These are phyloP conservation scores for Pterois miles DNA, from an alignment of 2,797 vertebrate genomes.

Conservation along the genomic window DNA sequence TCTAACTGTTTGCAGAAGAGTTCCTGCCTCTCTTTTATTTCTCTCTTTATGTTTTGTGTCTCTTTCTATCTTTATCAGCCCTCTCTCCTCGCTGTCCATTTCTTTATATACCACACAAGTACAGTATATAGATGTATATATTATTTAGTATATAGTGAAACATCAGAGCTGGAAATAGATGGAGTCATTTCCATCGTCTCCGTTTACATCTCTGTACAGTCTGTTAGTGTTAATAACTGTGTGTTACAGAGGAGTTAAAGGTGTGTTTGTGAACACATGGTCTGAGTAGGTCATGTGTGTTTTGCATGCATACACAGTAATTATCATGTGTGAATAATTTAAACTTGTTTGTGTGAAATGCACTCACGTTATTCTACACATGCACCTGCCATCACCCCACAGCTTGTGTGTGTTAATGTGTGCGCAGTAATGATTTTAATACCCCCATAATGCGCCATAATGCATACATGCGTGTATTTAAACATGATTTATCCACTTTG, in stretches of 20 bases:
- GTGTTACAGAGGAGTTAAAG: neutral
- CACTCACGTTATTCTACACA: neutral
- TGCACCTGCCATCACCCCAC: neutral
- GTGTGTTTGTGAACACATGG: neutral
- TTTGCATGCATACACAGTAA: neutral
- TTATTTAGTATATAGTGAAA: neutral
- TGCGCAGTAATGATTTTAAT: neutral
- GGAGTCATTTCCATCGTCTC: neutral
- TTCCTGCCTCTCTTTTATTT: neutral
- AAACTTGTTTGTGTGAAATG: neutral
- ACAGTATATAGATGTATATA: too few relatives aligned
- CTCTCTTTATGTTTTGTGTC: neutral
- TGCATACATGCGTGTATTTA: neutral
- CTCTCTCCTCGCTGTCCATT: neutral
- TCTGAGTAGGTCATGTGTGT: neutral
- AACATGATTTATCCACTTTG: neutral
- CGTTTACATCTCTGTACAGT: neutral
- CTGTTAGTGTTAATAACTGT: neutral
- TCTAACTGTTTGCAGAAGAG: neutral
- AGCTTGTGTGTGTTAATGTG: neutral
- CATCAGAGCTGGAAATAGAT: neutral
- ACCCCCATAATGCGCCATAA: neutral
- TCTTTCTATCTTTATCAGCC: neutral
- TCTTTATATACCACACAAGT: neutral
- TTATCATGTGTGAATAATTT: neutral